Conservation (phyloP, 2,797 vertebrate genomes). For the Zalophus californianus region DNA sequence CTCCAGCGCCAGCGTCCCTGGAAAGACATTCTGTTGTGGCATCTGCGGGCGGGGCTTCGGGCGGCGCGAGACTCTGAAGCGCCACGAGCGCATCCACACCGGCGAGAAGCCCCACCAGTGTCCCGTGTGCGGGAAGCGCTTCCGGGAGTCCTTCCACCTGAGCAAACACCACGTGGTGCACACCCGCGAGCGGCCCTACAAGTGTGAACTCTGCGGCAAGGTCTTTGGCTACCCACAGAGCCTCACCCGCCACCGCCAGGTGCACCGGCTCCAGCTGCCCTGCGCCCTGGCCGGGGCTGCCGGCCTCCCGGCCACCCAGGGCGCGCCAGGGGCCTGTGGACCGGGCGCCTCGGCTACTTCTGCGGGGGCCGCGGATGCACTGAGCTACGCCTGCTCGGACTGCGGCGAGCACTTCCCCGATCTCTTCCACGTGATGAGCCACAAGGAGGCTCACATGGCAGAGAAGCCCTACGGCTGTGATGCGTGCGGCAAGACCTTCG, state of each 20-base stretch:
- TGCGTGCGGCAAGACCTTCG: conserved; percentile 91
- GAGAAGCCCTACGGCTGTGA: conserved; percentile 97
- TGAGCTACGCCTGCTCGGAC: conserved; percentile 86
- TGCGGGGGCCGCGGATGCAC: conserved; percentile 82
- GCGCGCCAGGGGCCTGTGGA: conserved; percentile 74
- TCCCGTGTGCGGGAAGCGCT: conserved; percentile 96
- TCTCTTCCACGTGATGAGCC: conserved; percentile 92
- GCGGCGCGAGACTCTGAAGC: conserved; percentile 94
- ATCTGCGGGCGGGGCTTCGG: conserved; percentile 95
- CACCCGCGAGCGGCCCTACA: conserved; percentile 97
- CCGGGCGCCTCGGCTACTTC: conserved; percentile 24
- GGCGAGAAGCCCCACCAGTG: conserved; percentile 98
- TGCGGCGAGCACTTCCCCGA: conserved; percentile 88
- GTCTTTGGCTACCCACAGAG: conserved; percentile 98
- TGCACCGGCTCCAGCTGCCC: conserved; percentile 92
- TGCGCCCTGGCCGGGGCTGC: conserved; percentile 92
- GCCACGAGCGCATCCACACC: conserved; percentile 96
- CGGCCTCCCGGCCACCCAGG: conserved; percentile 88
- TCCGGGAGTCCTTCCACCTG: conserved; percentile 97
- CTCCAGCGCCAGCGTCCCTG: neutral
- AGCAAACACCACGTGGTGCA: conserved; percentile 98
- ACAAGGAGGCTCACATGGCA: conserved; percentile 95
- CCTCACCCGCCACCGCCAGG: conserved; percentile 95
- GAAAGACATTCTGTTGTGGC: conserved; percentile 86
- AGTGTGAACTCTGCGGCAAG: conserved; percentile 96